Percentiles rank a stretch among this genome's conserved stretches.
These are phyloP conservation scores for Samia ricini DNA, from an alignment of 1,140 invertebrate species.

Conservation along the genomic window DNA sequence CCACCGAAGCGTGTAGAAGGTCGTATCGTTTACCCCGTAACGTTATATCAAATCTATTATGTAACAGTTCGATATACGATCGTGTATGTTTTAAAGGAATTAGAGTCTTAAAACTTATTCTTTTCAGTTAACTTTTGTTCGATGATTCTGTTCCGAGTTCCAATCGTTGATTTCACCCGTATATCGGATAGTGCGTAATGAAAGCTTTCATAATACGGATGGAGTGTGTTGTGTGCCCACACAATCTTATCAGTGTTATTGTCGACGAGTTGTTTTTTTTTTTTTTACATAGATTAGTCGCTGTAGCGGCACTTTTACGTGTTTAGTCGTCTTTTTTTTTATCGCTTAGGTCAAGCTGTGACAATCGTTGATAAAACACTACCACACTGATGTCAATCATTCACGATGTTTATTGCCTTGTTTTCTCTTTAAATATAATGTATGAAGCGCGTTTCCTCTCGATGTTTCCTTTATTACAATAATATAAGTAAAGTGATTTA, in stretches of 20 bases:
- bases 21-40: conserved; percentile 67
- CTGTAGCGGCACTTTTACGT: conserved; percentile 8
- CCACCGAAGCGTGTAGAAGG: conserved; percentile 57
- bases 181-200: conserved; percentile 37
- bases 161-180: conserved; percentile 28
- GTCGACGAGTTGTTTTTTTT: conserved; percentile 22
- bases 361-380: not conserved
- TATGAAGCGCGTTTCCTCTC: not conserved
- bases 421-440: not conserved
- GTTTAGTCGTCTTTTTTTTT: not conserved
- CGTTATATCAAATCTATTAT: conserved; percentile 58
- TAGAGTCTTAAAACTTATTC: conserved; percentile 17
- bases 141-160: not conserved
- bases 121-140: conserved; percentile 28
- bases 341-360: not conserved
- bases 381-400: not conserved
- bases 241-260: conserved; percentile 32
- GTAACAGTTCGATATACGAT: conserved; percentile 43
- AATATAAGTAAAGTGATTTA: not conserved
- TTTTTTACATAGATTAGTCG: conserved; percentile 18
- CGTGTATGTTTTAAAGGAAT: conserved; percentile 2
- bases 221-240: conserved; percentile 28
- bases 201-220: conserved; percentile 48
- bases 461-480: not conserved
- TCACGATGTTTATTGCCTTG: not conserved